A percentile compares a stretch with the other conserved stretches of the same genome.
These are phyloP conservation scores for Ctenopoma kingsleyae DNA, from an alignment of 2,797 vertebrate genomes.

Conservation along the genomic window DNA sequence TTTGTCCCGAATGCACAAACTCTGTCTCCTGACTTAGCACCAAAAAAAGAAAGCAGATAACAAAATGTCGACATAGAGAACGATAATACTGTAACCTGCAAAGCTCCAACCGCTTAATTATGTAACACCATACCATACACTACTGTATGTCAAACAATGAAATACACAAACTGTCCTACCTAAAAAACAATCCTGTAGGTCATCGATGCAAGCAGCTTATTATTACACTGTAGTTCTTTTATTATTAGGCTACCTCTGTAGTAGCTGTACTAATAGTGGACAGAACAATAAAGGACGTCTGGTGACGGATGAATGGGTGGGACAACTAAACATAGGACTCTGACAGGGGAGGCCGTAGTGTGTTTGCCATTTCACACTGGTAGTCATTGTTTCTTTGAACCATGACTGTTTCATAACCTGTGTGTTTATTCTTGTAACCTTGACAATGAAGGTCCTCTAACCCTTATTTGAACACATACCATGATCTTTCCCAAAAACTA, in stretches of 20 bases:
- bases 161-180: not conserved
- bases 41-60: conserved; percentile 26
- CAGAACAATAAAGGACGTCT: not conserved
- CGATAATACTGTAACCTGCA: conserved; percentile 14
- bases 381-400: no score
- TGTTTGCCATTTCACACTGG: not conserved
- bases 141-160: conserved; percentile 2
- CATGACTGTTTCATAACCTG: not conserved
- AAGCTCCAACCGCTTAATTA: conserved; percentile 18
- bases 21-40: conserved; percentile 32
- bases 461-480: no score
- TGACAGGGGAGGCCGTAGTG: no score
- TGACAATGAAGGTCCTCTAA: no score
- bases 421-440: not conserved
- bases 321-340: not conserved
- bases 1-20: conserved; percentile 49
- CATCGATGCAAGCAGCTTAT: not conserved
- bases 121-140: not conserved
- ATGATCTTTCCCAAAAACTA: no score
- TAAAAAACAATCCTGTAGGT: no score
- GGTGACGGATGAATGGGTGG: not conserved
- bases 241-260: not conserved
- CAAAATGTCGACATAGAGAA: conserved; percentile 26
- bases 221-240: not conserved
- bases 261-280: not conserved